phyloP scores from a whole-genome alignment of 2,888 invertebrate genomes.

The Archips xylosteana region DNA sequence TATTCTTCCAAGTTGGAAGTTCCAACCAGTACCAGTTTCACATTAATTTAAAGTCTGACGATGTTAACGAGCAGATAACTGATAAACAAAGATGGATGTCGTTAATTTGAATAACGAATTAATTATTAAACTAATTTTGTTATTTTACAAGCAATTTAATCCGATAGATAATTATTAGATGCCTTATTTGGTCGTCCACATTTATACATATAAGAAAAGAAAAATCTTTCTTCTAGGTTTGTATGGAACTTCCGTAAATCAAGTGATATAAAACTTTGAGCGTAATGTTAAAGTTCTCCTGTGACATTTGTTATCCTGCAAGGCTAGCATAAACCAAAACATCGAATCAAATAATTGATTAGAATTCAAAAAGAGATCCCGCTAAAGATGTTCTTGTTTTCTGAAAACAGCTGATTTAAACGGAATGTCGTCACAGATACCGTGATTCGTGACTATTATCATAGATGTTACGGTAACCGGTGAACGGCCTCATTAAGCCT shows the following conservation, averaged over 20 bases:
- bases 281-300: too few species aligned
- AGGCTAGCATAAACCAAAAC: too few species aligned
- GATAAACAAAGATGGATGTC: constrained; percentile 4
- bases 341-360: not conserved
- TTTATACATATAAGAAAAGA: too few species aligned
- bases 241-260: too few species aligned
- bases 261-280: too few species aligned
- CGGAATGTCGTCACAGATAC: constrained; percentile 2
- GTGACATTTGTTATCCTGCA: too few species aligned
- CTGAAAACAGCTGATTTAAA: not conserved
- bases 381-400: not conserved
- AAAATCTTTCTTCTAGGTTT: too few species aligned
- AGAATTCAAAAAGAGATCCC: not conserved
- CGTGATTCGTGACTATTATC: constrained; percentile 19
- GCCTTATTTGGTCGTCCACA: not conserved
- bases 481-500: constrained; percentile 74
- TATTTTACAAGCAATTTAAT: not conserved
- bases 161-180: not conserved
- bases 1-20: too few species aligned
- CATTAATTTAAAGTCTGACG: not conserved
- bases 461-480: constrained; percentile 51
- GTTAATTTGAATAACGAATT: not conserved
- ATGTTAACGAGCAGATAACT: not conserved
- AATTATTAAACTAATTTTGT: not conserved
- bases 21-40: not conserved